Base-by-base conservation (phyloP, 2,113 vertebrate species). In the Pedetes capensis region DNA sequence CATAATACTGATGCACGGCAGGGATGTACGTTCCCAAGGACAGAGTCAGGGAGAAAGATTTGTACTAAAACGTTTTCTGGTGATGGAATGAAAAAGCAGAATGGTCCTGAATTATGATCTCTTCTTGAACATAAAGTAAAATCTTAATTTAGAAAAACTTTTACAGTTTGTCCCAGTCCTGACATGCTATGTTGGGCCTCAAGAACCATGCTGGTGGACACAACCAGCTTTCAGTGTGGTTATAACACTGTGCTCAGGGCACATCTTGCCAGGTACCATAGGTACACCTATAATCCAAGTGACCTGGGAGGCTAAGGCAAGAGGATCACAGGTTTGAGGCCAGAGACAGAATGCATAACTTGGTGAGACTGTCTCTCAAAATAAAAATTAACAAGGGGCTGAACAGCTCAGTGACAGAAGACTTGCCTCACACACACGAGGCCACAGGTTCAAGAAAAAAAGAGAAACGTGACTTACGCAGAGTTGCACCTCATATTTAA, bases 121-220 rank as follows among this genome's bases (percentile, higher is more conserved):
- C 23, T 14, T 57, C 72, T 85, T 74, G 63, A 85, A 91, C 63
- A 51, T 34, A 55, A 55, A 63, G 27, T 47, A 59, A 85, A 94
- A 69, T 27, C 68, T 37, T 82, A 51, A 71, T 51, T 34, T 32
- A 29, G 63, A 80, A 39, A 75, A 61, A 49, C 53, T 3, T 71
- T 29, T 69, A 29, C n/a, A 44, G 29, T 34, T 64, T 32, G 32
- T 29, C 34, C 39, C 13, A 68, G 68, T 63, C 37, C 53, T 68
- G n/a, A 44, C 37, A 39, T 16, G 5, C 42, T 14, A n/a, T 17
- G 6, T 13, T 44, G 8, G 4, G 16, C 0, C 0, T 25, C 59
- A 64, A n/a, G 47, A 59, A n/a, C 37, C 49, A 17, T 1, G 0
- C 27, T 29, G 20, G 51, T 8, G 3, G 53, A 74, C 71, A 80